Conservation (phyloP, 2,888 invertebrate genomes). For the Xanthorhoe spadicearia region DNA sequence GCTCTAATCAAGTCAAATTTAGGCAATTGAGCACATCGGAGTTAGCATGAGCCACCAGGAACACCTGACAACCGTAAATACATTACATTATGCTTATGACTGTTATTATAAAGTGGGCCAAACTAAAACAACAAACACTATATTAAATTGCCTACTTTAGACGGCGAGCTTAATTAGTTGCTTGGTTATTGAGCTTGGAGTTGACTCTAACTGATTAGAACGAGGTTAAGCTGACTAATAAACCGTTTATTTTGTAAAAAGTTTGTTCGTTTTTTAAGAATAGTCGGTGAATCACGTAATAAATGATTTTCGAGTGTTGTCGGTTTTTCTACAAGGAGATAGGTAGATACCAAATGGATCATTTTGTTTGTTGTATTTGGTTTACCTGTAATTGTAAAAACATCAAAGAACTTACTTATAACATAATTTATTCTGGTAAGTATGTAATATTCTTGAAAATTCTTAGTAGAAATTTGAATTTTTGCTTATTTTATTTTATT, state of each 20-base stretch:
- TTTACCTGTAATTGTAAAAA: too few relatives aligned
- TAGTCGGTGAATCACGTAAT: too few relatives aligned
- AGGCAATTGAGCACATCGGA: not conserved
- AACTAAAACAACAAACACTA: constrained; percentile 26
- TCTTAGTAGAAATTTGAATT: too few relatives aligned
- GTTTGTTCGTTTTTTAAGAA: not conserved
- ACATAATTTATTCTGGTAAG: too few relatives aligned
- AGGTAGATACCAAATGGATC: too few relatives aligned
- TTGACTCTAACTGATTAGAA: constrained; percentile 10
- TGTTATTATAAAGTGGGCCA: constrained; percentile 22
- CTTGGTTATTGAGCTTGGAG: constrained; percentile 13
- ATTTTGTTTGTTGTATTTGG: too few relatives aligned
- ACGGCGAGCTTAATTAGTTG: constrained; percentile 18
- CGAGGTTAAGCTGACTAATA: not conserved
- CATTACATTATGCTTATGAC: constrained; percentile 21
- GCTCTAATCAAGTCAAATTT: not conserved
- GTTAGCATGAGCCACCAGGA: not conserved
- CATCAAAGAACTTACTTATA: too few relatives aligned
- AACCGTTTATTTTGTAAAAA: not conserved
- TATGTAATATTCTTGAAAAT: too few relatives aligned
- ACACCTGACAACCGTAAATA: constrained; percentile 16
- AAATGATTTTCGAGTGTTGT: too few relatives aligned
- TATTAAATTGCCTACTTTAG: constrained; percentile 25
- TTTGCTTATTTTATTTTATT: too few relatives aligned
- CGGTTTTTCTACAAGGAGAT: too few relatives aligned